Conservation (phyloP, 2,113 vertebrate genomes). For the Onychostoma macrolepis region DNA sequence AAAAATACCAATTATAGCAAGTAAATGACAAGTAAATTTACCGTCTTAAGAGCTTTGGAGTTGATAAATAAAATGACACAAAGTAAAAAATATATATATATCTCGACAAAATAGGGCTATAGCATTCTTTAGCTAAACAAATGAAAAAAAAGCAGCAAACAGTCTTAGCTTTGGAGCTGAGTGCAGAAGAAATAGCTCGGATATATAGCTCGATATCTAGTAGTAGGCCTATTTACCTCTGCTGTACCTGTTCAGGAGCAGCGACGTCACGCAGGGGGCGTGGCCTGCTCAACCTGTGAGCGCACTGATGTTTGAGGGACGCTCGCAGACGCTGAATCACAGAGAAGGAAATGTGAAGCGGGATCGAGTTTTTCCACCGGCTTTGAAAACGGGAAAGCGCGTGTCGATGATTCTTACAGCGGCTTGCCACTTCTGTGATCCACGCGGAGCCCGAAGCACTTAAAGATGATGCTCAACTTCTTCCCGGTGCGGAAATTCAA, state of each 20-base stretch:
- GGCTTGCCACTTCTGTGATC: neutral
- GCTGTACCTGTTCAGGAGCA: slow-evolving; percentile 3
- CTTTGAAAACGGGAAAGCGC: neutral
- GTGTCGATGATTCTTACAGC: neutral
- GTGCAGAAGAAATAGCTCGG: neutral
- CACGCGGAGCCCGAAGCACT: too few relatives aligned
- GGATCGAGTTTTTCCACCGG: neutral
- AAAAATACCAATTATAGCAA: neutral
- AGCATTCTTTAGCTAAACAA: too few relatives aligned
- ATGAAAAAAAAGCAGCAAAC: too few relatives aligned
- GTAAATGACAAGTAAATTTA: neutral
- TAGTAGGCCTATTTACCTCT: neutral
- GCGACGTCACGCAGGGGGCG: slow-evolving; percentile 11
- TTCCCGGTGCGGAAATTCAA: slow-evolving; percentile 72
- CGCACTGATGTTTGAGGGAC: slow-evolving; percentile 2
- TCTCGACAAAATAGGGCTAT: too few relatives aligned
- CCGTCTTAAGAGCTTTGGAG: neutral
- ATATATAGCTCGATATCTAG: neutral
- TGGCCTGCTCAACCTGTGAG: slow-evolving; percentile 7
- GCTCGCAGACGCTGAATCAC: neutral
- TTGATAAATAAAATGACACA: too few relatives aligned
- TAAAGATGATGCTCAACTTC: slow-evolving; percentile 59
- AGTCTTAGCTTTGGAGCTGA: too few relatives aligned
- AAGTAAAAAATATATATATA: too few relatives aligned
- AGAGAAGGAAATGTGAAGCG: neutral